Conservation (phyloP, 2,113 vertebrate genomes). For the Solenodon paradoxus region DNA sequence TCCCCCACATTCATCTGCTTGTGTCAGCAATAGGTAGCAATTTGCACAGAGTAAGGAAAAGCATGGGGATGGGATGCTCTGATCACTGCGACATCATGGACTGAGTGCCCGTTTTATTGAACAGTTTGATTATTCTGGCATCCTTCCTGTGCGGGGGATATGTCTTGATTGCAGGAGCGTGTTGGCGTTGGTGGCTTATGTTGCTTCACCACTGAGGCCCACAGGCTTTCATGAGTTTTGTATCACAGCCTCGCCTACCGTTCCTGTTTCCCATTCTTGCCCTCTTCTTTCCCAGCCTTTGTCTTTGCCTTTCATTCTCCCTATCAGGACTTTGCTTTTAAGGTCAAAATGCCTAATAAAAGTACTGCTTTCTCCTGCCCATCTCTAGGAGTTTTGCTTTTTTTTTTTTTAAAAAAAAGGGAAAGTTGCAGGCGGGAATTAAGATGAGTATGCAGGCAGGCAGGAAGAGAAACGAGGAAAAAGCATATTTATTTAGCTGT, state of each 20-base stretch:
- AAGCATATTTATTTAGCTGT: too few relatives aligned
- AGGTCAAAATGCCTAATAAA: neutral
- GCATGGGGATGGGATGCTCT: neutral
- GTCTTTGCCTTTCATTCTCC: neutral
- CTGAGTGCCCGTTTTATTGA: neutral
- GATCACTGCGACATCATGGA: neutral
- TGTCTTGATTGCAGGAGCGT: neutral
- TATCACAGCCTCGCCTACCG: too few relatives aligned
- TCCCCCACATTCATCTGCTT: neutral
- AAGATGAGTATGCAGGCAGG: too few relatives aligned
- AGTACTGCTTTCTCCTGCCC: neutral
- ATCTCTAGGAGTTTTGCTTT: neutral
- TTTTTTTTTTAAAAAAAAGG: too few relatives aligned
- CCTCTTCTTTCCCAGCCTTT: neutral
- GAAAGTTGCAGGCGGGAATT: too few relatives aligned
- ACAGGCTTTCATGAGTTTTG: too few relatives aligned
- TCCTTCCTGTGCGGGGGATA: neutral
- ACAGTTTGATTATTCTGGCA: neutral
- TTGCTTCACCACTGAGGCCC: neutral
- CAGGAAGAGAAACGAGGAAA: too few relatives aligned
- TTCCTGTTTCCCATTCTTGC: neutral
- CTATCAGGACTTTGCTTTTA: neutral
- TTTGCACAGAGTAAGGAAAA: neutral
- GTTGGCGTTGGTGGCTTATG: neutral
- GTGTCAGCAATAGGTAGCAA: neutral